Evolutionary conservation across 92 coral and sea anemone species (phyloP).

Genomic region (Epizoanthus scotinus): DNA sequence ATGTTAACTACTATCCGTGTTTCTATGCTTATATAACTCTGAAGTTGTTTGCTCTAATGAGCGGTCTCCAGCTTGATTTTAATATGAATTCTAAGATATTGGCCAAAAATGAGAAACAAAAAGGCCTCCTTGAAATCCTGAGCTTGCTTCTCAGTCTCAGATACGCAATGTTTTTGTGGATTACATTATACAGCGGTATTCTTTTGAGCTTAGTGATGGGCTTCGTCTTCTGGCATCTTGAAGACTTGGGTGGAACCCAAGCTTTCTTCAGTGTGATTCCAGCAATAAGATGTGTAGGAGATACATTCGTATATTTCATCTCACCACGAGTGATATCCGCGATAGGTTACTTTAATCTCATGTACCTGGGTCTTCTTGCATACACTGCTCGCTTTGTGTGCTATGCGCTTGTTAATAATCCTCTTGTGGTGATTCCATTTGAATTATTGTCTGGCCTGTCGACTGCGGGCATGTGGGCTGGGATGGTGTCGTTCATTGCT

Average conservation of each 20-base stretch:
- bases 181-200: constrained; percentile 56
- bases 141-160: constrained; percentile 1
- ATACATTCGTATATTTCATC: constrained; percentile 59
- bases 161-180: constrained; percentile 39
- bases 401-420: constrained; percentile 52
- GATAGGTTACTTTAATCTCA: constrained; percentile 56
- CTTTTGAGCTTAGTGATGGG: constrained; percentile 54
- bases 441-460: constrained; percentile 73
- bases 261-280: constrained; percentile 64
- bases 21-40: constrained; percentile 49
- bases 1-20: constrained; percentile 49
- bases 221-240: constrained; percentile 67
- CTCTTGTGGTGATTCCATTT: constrained; percentile 61
- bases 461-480: constrained; percentile 76
- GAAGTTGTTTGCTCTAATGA: constrained; percentile 46
- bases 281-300: constrained; percentile 59
- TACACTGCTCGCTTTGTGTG: constrained; percentile 57
- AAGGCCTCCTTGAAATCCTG: constrained; percentile 24
- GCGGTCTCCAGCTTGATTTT: constrained; percentile 47
- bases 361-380: constrained; percentile 59
- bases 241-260: constrained; percentile 63
- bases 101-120: neutral
- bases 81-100: constrained; percentile 19
- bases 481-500: constrained; percentile 66
- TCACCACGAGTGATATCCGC: constrained; percentile 57